Conservation (phyloP, 2,888 invertebrate genomes). For the Leptinotarsa tumamoca region DNA sequence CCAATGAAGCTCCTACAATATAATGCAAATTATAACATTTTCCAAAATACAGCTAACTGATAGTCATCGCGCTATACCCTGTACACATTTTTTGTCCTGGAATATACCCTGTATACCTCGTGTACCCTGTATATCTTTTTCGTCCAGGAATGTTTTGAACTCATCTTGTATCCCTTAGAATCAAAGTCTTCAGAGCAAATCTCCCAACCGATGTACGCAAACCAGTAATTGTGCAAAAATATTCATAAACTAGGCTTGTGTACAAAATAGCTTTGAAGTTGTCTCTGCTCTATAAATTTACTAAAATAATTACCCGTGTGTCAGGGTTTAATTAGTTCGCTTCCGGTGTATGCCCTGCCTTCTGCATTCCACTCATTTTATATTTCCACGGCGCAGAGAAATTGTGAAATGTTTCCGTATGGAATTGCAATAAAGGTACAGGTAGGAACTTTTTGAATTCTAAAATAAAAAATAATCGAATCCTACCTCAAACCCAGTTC, state of each 20-base stretch:
- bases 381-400: not conserved
- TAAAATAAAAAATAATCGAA: too few species aligned
- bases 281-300: conserved; percentile 22
- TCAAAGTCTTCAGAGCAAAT: not conserved
- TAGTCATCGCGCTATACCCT: too few species aligned
- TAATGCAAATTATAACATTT: too few species aligned
- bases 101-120: too few species aligned
- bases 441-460: not conserved
- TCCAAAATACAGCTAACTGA: too few species aligned
- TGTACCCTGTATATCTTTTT: too few species aligned
- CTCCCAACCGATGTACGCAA: not conserved
- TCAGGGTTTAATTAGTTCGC: conserved; percentile 26
- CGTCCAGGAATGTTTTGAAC: too few species aligned
- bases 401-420: not conserved
- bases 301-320: conserved; percentile 27
- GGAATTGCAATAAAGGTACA: not conserved
- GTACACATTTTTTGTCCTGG: too few species aligned
- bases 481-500: too few species aligned
- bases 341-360: conserved; percentile 21
- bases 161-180: too few species aligned
- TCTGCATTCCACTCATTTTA: conserved; percentile 14
- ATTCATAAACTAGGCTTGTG: not conserved
- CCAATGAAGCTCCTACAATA: too few species aligned
- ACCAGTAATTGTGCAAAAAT: conserved; percentile 1
- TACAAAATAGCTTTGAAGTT: conserved; percentile 23